These are phyloP conservation scores for Portunus trituberculatus DNA, from an alignment of 1,140 invertebrate genomes.

Conservation along the genomic window DNA sequence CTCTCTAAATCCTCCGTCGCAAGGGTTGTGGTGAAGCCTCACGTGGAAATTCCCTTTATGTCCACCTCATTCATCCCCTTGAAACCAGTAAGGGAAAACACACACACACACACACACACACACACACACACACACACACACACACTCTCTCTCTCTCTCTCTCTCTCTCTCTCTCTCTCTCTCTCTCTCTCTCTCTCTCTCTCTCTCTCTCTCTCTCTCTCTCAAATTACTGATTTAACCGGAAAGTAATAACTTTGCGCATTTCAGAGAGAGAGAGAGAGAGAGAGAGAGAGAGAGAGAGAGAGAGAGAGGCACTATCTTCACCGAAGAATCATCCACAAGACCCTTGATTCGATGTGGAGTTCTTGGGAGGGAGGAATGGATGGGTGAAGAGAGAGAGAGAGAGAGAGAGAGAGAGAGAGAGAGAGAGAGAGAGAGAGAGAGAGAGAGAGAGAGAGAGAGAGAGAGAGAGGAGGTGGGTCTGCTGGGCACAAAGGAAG, in stretches of 20 bases:
- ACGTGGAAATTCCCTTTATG: neutral
- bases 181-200: constrained; percentile 41
- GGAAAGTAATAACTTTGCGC: neutral
- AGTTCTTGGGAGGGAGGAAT: too few relatives aligned
- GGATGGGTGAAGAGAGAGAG: too few relatives aligned
- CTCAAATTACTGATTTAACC: neutral
- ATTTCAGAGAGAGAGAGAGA: constrained; percentile 38
- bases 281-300: constrained; percentile 49
- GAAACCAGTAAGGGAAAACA: neutral
- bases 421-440: neutral
- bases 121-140: constrained; percentile 52
- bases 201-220: constrained; percentile 41
- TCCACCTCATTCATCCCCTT: neutral
- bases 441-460: too few relatives aligned
- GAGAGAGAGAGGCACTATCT: constrained; percentile 16
- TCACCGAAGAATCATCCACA: too few relatives aligned
- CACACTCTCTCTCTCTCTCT: constrained; percentile 25
- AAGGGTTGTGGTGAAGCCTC: constrained; percentile 1
- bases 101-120: constrained; percentile 38
- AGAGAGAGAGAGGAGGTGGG: neutral
- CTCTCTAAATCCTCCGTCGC: too few relatives aligned
- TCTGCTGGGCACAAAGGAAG: too few relatives aligned
- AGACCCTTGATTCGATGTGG: too few relatives aligned
- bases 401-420: too few relatives aligned
- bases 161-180: constrained; percentile 41